A percentile compares a stretch with the other conserved stretches of the same genome.
These are phyloP conservation scores for Saguinus midas DNA, from an alignment of 2,113 vertebrate species.

Conservation along the genomic window DNA sequence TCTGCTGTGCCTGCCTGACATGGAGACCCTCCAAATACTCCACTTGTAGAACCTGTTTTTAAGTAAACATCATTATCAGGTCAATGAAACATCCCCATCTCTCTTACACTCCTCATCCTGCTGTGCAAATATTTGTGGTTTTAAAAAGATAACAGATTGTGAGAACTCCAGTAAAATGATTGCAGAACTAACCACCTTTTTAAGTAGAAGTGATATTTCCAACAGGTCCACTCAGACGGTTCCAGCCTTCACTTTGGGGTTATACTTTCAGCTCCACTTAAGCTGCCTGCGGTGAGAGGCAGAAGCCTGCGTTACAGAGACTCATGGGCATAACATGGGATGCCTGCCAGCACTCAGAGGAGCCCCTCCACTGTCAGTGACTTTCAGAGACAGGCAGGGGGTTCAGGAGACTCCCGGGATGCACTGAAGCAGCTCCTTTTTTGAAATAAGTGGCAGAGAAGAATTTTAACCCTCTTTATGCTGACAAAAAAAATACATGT, in stretches of 20 bases:
- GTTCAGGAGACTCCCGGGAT: rapidly evolving
- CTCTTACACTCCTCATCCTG: background rate
- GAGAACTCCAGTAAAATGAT: background rate
- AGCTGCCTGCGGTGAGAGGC: too few species aligned
- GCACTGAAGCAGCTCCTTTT: background rate
- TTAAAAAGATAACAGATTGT: background rate
- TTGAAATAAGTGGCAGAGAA: background rate
- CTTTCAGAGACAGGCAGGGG: background rate
- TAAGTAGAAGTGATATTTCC: background rate
- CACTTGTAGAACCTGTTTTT: background rate
- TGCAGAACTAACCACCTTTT: rapidly evolving
- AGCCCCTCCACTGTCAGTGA: rapidly evolving
- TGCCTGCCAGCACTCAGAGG: rapidly evolving
- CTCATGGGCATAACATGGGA: rapidly evolving
- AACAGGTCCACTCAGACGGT: rapidly evolving
- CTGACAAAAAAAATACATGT: rapidly evolving
- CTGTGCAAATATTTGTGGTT: background rate
- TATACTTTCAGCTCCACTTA: rapidly evolving
- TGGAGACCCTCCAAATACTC: background rate
- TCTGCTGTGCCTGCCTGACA: background rate
- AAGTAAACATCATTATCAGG: background rate
- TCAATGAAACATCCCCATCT: background rate
- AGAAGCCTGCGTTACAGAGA: too few species aligned
- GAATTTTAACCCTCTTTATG: background rate
- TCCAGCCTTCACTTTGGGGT: rapidly evolving